Conservation (phyloP, 2,113 vertebrate species). For the Spea multiplicata region DNA sequence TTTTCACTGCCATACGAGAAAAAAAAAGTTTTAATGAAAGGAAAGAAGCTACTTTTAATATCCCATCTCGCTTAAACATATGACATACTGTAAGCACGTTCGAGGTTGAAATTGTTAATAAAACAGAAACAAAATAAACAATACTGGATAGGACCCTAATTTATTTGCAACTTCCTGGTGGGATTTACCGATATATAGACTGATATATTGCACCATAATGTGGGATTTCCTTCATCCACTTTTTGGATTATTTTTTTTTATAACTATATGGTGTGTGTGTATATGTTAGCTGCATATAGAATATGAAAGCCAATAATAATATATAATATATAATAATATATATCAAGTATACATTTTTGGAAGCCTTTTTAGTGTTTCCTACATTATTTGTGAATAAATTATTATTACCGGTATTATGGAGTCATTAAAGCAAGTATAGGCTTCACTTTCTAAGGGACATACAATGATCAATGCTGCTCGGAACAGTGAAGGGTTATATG, state of each 20-base stretch:
- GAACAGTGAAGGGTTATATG: neutral
- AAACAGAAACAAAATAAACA: neutral
- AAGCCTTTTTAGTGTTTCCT: too few relatives aligned
- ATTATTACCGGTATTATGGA: too few relatives aligned
- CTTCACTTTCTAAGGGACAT: neutral
- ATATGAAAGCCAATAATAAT: too few relatives aligned
- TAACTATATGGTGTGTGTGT: too few relatives aligned
- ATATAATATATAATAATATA: too few relatives aligned
- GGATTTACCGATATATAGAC: neutral
- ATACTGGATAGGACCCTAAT: neutral
- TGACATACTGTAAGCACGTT: constrained; percentile 60
- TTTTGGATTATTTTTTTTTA: too few relatives aligned
- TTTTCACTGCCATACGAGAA: constrained; percentile 69
- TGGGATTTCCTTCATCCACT: too few relatives aligned
- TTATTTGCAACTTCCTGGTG: neutral
- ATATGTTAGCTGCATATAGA: too few relatives aligned
- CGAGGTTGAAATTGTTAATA: constrained; percentile 1
- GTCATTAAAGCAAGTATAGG: too few relatives aligned
- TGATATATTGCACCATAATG: constrained; percentile 9
- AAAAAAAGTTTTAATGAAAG: constrained; percentile 81
- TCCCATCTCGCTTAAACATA: constrained; percentile 69
- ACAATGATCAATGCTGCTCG: neutral
- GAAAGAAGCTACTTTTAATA: constrained; percentile 77
- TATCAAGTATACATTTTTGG: too few relatives aligned
- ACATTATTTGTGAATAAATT: too few relatives aligned